These are phyloP conservation scores for Crotalus tigris DNA, from an alignment of 2,113 vertebrate species.

Conservation along the genomic window DNA sequence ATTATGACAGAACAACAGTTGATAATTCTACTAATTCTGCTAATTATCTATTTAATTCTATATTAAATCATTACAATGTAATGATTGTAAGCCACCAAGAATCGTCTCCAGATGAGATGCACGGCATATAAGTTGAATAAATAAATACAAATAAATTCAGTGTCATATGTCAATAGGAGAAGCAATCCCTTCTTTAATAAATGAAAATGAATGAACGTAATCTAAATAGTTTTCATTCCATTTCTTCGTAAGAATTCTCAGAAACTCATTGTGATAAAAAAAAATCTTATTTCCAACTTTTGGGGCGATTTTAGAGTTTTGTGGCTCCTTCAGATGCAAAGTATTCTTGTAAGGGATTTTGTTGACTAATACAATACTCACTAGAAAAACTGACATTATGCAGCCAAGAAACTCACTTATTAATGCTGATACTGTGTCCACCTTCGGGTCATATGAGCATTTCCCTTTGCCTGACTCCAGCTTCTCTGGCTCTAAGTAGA, in stretches of 20 bases:
- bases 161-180: neutral
- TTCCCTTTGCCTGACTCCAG: slow-evolving; percentile 98
- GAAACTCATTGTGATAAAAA: neutral
- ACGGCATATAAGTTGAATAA: neutral
- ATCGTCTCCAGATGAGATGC: neutral
- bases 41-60: neutral
- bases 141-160: neutral
- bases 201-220: neutral
- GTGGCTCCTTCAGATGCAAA: neutral
- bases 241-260: neutral
- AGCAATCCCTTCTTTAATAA: neutral
- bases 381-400: neutral
- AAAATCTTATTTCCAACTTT: neutral
- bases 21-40: neutral
- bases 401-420: slow-evolving; percentile 84
- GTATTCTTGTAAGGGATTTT: neutral
- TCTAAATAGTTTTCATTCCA: neutral
- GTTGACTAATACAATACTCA: neutral
- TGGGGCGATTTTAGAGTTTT: neutral
- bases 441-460: slow-evolving; percentile 96
- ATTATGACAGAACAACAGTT: neutral
- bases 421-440: slow-evolving; percentile 93
- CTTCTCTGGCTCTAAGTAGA: slow-evolving; percentile 92
- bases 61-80: neutral
- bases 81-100: neutral